These are phyloP conservation scores for Ammodramus savannarum DNA, from an alignment of 2,113 vertebrate species.

Conservation along the genomic window DNA sequence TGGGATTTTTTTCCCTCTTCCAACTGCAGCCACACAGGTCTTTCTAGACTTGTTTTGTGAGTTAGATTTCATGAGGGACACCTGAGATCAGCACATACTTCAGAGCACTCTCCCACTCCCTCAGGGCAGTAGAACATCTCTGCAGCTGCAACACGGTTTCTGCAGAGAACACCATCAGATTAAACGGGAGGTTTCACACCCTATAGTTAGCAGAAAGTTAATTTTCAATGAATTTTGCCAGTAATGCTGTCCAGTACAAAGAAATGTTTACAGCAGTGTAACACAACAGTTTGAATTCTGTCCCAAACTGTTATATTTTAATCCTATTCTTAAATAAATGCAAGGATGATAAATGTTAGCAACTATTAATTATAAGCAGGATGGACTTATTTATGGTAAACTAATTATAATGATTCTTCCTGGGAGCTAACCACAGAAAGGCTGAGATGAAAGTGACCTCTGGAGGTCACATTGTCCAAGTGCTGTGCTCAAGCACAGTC, in stretches of 20 bases:
- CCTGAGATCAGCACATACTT: not conserved
- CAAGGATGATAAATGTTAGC: not conserved
- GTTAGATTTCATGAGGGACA: not conserved
- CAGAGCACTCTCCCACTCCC: not conserved
- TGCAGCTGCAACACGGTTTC: not conserved
- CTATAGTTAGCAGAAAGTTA: not conserved
- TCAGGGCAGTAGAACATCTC: not conserved
- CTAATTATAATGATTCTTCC: not conserved
- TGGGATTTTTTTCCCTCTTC: not conserved
- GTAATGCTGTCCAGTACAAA: not conserved
- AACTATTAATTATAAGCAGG: not conserved
- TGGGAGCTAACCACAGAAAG: not conserved
- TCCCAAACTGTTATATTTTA: not conserved
- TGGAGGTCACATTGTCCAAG: not conserved
- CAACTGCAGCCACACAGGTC: not conserved
- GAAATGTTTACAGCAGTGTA: not conserved
- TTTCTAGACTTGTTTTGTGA: not conserved
- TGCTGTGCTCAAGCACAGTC: not conserved
- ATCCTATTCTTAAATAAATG: not conserved
- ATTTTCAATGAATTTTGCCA: not conserved
- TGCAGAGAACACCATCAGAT: not conserved
- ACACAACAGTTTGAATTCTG: not conserved
- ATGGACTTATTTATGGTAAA: not conserved
- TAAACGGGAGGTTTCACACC: not conserved
- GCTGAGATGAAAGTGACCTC: not conserved